These are phyloP conservation scores for Brachyhypopomus gauderio DNA, from an alignment of 2,113 vertebrate species.

Conservation along the genomic window DNA sequence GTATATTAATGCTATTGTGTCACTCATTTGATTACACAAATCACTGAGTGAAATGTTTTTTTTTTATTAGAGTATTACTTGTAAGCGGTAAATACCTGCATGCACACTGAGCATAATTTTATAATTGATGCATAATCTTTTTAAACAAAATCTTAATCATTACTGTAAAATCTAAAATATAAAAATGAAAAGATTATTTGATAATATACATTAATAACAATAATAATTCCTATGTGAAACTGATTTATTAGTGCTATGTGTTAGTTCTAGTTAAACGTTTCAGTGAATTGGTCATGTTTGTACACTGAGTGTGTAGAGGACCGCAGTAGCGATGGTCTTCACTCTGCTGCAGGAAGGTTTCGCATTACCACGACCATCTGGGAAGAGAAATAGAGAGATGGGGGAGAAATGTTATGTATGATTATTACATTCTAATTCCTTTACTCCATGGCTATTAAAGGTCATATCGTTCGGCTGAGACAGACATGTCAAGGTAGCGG, in stretches of 20 bases:
- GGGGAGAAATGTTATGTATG: not conserved
- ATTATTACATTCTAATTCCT: not conserved
- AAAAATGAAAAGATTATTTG: constrained; percentile 2
- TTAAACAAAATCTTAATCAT: not conserved
- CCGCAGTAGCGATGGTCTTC: not conserved
- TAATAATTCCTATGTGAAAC: not conserved
- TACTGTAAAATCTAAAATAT: not conserved
- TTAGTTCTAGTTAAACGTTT: not conserved
- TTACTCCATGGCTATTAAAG: no score
- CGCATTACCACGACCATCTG: constrained; percentile 49
- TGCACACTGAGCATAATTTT: not conserved
- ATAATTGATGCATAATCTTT: not conserved
- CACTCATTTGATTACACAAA: not conserved
- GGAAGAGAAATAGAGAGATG: not conserved
- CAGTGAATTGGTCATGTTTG: not conserved
- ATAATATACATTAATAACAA: not conserved
- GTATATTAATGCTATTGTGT: not conserved
- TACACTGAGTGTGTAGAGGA: not conserved
- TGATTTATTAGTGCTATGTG: constrained; percentile 22
- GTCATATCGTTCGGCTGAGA: no score
- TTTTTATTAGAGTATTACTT: not conserved
- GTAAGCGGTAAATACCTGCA: not conserved
- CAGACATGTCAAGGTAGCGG: no score
- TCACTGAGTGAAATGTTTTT: not conserved
- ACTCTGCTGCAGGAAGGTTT: constrained; percentile 31